These are phyloP conservation scores for Meriones unguiculatus DNA, from an alignment of 2,113 vertebrate species.

Conservation along the genomic window DNA sequence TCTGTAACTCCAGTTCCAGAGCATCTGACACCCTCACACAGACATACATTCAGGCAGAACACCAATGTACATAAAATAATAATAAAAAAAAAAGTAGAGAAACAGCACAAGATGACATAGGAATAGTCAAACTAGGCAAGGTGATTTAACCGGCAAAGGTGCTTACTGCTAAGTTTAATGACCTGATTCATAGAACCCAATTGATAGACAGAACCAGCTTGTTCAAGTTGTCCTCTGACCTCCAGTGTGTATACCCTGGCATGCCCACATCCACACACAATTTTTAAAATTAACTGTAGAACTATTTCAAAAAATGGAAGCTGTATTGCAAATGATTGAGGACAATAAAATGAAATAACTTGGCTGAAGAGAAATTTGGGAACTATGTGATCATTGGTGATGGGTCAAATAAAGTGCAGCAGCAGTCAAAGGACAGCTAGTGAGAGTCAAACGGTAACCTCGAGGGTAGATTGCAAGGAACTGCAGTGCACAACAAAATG, in stretches of 20 bases:
- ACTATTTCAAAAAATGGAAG: not conserved
- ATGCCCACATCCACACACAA: not conserved
- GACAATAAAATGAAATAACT: not conserved
- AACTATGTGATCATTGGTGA: not conserved
- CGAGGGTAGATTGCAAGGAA: not conserved
- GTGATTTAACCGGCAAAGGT: not conserved
- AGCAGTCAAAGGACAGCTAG: not conserved
- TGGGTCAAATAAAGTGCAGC: not conserved
- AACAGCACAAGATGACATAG: not conserved
- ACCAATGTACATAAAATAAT: not conserved
- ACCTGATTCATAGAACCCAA: not conserved
- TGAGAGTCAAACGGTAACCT: not conserved
- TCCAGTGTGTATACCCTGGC: not conserved
- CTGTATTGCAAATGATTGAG: not conserved
- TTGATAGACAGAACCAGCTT: not conserved
- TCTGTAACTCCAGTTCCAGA: not conserved
- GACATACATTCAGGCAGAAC: not conserved
- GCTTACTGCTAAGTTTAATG: not conserved
- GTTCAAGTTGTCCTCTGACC: not conserved
- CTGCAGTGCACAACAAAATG: not conserved
- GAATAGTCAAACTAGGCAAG: not conserved
- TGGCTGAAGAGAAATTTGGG: not conserved
- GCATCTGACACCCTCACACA: no score
- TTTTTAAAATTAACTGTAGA: not conserved
- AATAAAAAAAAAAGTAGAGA: not conserved